Evolutionary conservation across 2,888 invertebrate species (phyloP).

Genomic region (Meiosimyza decipiens): DNA sequence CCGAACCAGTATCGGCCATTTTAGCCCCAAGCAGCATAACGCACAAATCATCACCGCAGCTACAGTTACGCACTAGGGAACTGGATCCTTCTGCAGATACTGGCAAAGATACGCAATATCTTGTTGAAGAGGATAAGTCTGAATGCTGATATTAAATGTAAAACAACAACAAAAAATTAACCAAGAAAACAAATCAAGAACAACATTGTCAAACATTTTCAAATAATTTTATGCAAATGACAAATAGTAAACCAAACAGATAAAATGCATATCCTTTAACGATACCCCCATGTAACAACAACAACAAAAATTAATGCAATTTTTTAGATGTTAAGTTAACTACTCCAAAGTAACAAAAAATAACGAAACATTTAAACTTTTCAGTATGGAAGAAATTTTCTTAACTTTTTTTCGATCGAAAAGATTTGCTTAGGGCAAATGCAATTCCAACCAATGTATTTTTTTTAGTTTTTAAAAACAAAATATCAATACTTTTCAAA

Average conservation of each 20-base stretch:
- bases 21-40: constrained; percentile 85
- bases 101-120: constrained; percentile 90
- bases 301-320: constrained; percentile 14
- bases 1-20: constrained; percentile 77
- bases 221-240: too few species aligned
- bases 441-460: constrained; percentile 24
- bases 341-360: background rate
- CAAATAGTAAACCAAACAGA: constrained; percentile 3
- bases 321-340: constrained; percentile 16
- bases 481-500: constrained; percentile 55
- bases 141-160: constrained; percentile 67
- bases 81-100: constrained; percentile 87
- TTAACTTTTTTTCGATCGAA: constrained; percentile 6
- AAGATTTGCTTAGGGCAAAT: constrained; percentile 12
- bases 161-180: constrained; percentile 45
- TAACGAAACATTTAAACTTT: background rate
- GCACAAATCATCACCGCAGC: constrained; percentile 79
- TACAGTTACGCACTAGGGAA: constrained; percentile 79
- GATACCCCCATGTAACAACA: constrained; percentile 7
- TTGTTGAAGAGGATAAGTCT: constrained; percentile 88
- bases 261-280: constrained; percentile 31
- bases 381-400: too few species aligned
- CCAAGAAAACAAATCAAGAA: constrained; percentile 31
- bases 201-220: too few species aligned
- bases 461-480: background rate